Conservation (phyloP, 1,140 invertebrate genomes). For the Tachypleus tridentatus region DNA sequence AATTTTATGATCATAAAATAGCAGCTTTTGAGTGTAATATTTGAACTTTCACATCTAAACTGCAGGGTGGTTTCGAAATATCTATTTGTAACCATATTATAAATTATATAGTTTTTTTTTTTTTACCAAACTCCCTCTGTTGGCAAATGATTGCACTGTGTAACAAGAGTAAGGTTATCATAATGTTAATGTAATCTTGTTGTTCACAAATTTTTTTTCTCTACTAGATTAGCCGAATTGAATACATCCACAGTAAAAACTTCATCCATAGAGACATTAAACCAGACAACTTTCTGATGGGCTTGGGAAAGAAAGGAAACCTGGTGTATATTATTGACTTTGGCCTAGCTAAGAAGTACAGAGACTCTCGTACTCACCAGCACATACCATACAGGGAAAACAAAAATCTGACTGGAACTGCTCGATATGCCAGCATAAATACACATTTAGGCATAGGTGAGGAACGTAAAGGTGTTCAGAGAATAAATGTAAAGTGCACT, state of each 20-base stretch:
- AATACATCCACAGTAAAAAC: conserved; percentile 93
- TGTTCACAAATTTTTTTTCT: conserved; percentile 22
- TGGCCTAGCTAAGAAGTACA: conserved; percentile 90
- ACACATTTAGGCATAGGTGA: conserved; percentile 79
- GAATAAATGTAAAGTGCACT: conserved; percentile 5
- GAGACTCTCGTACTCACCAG: conserved; percentile 67
- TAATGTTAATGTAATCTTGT: too few relatives aligned
- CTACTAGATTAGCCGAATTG: conserved; percentile 78
- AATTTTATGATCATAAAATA: too few relatives aligned
- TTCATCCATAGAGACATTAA: conserved; percentile 99
- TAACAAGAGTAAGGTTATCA: too few relatives aligned
- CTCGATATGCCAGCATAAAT: conserved; percentile 93
- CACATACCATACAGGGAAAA: conserved; percentile 93
- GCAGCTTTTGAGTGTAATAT: too few relatives aligned
- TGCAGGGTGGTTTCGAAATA: too few relatives aligned
- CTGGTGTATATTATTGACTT: conserved; percentile 96
- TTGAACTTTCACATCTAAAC: too few relatives aligned
- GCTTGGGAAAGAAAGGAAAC: conserved; percentile 77
- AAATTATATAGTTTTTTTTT: too few relatives aligned
- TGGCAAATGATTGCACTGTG: too few relatives aligned
- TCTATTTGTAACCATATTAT: too few relatives aligned
- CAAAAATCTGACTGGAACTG: conserved; percentile 94
- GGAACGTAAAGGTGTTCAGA: background rate
- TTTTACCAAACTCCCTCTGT: too few relatives aligned
- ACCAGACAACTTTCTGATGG: conserved; percentile 99